phyloP scores from a whole-genome alignment of 2,113 vertebrate genomes.

The Toxotes chatareus region DNA sequence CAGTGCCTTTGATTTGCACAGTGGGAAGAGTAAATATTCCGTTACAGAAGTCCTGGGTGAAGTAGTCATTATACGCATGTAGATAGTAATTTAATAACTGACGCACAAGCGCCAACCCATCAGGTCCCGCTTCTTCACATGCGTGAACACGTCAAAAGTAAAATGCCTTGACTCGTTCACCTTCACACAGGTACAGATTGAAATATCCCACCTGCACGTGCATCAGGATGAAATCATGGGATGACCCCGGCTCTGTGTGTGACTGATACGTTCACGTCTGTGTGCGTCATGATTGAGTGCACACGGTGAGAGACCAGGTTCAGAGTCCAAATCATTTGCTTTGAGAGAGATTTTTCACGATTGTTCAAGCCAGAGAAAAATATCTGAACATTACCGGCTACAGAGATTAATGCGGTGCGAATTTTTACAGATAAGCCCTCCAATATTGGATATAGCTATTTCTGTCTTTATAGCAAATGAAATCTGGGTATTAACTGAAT shows the following conservation, averaged over 20 bases:
- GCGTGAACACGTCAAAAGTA: neutral
- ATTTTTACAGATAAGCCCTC: neutral
- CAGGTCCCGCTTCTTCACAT: neutral
- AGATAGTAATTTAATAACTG: neutral
- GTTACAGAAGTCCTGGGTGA: neutral
- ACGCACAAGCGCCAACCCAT: neutral
- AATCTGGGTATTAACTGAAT: neutral
- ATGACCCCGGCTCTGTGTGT: neutral
- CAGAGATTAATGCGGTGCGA: neutral
- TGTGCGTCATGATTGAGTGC: neutral
- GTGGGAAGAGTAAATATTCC: neutral
- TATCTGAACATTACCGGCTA: neutral
- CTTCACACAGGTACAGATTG: neutral
- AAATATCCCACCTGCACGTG: neutral
- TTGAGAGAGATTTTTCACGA: neutral
- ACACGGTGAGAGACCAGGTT: neutral
- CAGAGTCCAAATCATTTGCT: neutral
- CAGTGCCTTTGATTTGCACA: neutral
- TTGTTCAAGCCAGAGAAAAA: neutral
- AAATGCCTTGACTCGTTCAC: neutral
- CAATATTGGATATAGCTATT: neutral
- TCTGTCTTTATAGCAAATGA: neutral
- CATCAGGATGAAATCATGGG: neutral
- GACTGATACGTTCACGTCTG: neutral
- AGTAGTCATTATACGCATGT: neutral